Evolutionary conservation across 2,797 vertebrate genomes (phyloP), one percentile per base, ranked within the genome.

Genomic region (Alfaro cultratus): DNA sequence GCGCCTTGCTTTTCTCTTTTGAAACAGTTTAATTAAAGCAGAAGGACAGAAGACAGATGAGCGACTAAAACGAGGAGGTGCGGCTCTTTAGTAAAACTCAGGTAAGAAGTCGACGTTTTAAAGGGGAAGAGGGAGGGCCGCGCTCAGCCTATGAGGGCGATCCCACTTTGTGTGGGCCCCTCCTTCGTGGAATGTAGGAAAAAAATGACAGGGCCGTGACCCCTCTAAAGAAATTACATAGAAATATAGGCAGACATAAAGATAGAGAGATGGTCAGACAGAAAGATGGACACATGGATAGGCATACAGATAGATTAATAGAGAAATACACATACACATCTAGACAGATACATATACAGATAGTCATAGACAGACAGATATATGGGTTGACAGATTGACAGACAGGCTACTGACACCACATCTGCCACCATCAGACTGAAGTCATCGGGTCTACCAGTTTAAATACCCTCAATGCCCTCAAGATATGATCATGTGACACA

Each of bases 81-180:
- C 39, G 62, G 73, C 74, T 80, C 81, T 95, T 94, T 93, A 88
- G 82, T 89, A 82, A n/a, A 60, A 87, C 80, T 88, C 91, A 94
- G 94, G 93, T 95, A 83, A 91, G 86, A 80, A 31, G 57, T 70
- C 45, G 77, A 73, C 82, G 83, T 95, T 95, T 95, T 94, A 95
- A 96, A 95, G 93, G 75, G 43, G 64, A 78, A 78, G 87, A 88
- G 92, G 96, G 93, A 93, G 95, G 93, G 71, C 90, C 88, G 80
- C 45, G 49, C n/a, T 68, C 23, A 21, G 79, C 96, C 96, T 96
- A 96, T 96, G 86, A 87, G 76, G 68, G 78, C 10, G 3, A 5
- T 5, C 72, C 39, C 5, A 43, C 43, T 75, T 77, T 47, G 39
- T 29, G 47, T 11, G 73, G 80, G 64, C 87, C 26, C 85, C 86